A percentile compares a stretch with the other conserved stretches of the same genome.
phyloP scores from a whole-genome alignment of 2,888 invertebrate genomes.

The Andrena bicolor region DNA sequence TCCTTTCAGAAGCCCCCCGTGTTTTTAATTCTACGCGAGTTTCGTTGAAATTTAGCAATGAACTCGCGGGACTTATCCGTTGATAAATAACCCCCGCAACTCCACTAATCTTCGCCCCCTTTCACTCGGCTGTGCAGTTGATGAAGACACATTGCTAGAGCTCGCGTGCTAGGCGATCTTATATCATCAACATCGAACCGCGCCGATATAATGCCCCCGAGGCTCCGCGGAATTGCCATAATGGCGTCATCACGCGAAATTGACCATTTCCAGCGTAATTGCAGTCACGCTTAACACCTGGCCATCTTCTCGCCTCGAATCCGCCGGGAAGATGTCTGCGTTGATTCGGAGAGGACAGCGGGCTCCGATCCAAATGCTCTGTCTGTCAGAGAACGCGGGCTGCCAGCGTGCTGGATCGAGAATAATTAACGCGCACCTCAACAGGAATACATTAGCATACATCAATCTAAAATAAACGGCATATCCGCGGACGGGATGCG shows the following conservation, averaged over 20 bases:
- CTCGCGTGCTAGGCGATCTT: slow-evolving; percentile 47
- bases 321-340: not conserved
- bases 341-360: not conserved
- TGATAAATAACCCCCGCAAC: not conserved
- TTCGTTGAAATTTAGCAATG: not conserved
- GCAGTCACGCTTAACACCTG: slow-evolving; percentile 18
- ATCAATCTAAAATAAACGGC: slow-evolving; percentile 70
- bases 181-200: slow-evolving; percentile 51
- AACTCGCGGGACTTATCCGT: not conserved
- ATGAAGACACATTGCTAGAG: slow-evolving; percentile 34
- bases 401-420: slow-evolving; percentile 38
- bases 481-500: slow-evolving; percentile 47
- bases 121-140: slow-evolving; percentile 14
- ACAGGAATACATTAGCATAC: slow-evolving; percentile 70
- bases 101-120: slow-evolving; percentile 25
- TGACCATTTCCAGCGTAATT: slow-evolving; percentile 45
- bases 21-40: not conserved
- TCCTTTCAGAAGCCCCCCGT: no score
- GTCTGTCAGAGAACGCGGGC: not conserved
- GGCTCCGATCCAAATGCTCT: not conserved
- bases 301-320: slow-evolving; percentile 22
- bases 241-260: slow-evolving; percentile 48
- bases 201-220: slow-evolving; percentile 32
- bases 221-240: slow-evolving; percentile 22
- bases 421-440: slow-evolving; percentile 65